phyloP scores from a whole-genome alignment of 2,797 vertebrate species.

The Tapera naevia region DNA sequence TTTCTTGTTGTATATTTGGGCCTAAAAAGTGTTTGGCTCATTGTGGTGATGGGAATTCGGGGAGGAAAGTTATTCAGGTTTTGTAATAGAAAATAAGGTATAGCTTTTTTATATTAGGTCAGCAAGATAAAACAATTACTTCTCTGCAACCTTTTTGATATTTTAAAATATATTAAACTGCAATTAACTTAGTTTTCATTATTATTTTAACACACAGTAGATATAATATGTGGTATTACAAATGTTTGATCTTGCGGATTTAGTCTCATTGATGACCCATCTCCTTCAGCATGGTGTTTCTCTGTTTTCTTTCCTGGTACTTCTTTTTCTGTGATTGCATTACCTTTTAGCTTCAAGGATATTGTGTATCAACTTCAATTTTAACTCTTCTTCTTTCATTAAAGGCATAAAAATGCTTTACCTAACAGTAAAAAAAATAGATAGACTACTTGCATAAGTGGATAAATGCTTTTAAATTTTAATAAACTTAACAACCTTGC shows the following conservation, averaged over 20 bases:
- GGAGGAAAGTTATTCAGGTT: background rate
- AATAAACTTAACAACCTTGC: background rate
- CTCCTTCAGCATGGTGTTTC: background rate
- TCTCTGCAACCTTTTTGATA: background rate
- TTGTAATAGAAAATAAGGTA: background rate
- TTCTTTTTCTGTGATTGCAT: background rate
- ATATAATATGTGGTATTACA: background rate
- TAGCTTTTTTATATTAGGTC: background rate
- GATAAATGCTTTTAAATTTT: background rate
- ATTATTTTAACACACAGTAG: background rate
- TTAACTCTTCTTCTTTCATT: background rate
- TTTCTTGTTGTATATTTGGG: background rate
- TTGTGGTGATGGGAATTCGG: background rate
- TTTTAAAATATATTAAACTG: background rate
- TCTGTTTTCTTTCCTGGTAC: background rate
- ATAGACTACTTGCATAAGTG: background rate
- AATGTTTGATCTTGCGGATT: background rate
- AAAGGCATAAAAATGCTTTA: background rate
- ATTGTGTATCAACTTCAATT: background rate
- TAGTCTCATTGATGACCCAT: background rate
- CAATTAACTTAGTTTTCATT: background rate
- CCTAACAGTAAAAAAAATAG: background rate
- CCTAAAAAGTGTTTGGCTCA: background rate
- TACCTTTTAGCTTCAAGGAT: background rate
- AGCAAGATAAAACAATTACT: background rate